Evolutionary conservation across 1,140 invertebrate species (phyloP), one percentile per base, ranked within the genome.

Genomic region (Bombus vancouverensis): DNA sequence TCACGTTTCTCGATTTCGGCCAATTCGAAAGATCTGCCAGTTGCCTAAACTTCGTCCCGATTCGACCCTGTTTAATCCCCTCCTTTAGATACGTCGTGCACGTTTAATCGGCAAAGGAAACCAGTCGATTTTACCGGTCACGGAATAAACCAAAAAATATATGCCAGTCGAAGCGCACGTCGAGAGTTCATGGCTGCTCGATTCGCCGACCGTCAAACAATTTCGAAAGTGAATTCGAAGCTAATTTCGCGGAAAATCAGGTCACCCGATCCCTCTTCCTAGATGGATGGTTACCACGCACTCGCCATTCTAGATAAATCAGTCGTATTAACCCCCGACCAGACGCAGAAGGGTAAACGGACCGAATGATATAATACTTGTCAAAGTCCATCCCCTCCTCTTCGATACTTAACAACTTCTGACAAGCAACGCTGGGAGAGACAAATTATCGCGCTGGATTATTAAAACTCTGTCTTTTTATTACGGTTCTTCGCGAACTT

Each of bases 161-260:
- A 39, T 32, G 15, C 9, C 65, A 65, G 22, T 10, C 8, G 13
- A 32, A 44, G 12, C 4, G 22, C 3, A 39, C 72, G 71, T 37
- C 44, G 44, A 42, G 53, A n/a, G 15, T 82, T 28, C 71, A 39
- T 37, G n/a, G 81, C 34, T 72, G 34, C 4, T 32, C 42, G 53
- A 39, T 59, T 70, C 28, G 2, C 0, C 59, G 22, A 22, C 3
- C 5, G 25, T 59, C n/a, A 13, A 66, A 68, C 77, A 75, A 71
- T 87, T 74, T 73, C 37, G 74, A 90, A 87, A 87, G 85, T 66
- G 75, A 86, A 83, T 81, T 32, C 62, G 34, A 37, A 77, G 79
- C 83, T 90, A 89, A 90, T 90, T 86, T 89, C 74, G 47, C 53
- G 81, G 89, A 90, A 90, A 90, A 90, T 87, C 77, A 66, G 88